Evolutionary conservation across 2,113 vertebrate genomes (phyloP), one percentile per base, ranked within the genome.

Genomic region (Cavia porcellus): DNA sequence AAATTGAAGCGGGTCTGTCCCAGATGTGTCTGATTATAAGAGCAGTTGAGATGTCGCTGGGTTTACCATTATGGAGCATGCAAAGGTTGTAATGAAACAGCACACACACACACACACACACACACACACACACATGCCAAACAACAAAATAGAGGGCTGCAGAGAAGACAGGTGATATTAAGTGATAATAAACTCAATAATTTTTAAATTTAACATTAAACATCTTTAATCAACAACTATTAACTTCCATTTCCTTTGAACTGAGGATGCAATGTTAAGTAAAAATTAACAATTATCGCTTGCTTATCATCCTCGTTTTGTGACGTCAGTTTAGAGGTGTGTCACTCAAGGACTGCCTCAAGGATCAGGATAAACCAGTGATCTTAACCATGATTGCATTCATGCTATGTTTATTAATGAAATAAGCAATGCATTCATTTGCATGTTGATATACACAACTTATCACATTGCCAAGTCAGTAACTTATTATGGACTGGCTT

Each of bases 261-360:
- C 28, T 42, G 61, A 93, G 15, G n/a, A 68, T 30, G 85, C 20
- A n/a, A 30, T 12, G 1, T 50, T 68, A 20, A 77, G 68, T 17
- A 57, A 88, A 47, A 82, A 66, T 72, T 45, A 82, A 3, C 2
- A 55, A 24, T 38, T 38, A 38, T n/a, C 32, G 1, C 19, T 7
- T 38, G 10, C 3, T 5, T 3, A 11, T 5, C 7, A 52, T 0
- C 7, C 3, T 4, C 20, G 47, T 10, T 61, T 61, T 55, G n/a
- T 59, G n/a, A 86, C 82, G 55, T 74, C 1, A 75, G 30, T 47
- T 75, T 24, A 96, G 66, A 74, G 12, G 47, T 19, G 15, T 22
- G 45, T 11, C 47, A 35, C 30, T 74, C 19, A 55, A 25, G 59
- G 28, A 57, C 22, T 9, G 17, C 5, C 15, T 70, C 32, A 70